These are phyloP conservation scores for Pseudachorutes palmiensis DNA, from an alignment of 1,140 invertebrate species.

Conservation along the genomic window DNA sequence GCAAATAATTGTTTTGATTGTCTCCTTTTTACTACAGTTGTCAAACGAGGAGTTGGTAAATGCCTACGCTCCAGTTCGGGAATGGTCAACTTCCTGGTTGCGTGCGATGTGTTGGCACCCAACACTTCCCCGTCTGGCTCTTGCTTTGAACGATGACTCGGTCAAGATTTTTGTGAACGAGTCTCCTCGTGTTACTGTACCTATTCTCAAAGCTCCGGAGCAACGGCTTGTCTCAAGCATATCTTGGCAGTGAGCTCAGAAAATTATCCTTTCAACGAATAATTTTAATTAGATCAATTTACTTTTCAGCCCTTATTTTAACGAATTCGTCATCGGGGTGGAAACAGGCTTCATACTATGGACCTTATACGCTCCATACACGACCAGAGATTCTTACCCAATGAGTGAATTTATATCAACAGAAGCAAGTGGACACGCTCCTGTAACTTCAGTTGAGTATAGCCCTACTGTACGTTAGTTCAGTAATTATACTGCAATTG, in stretches of 20 bases:
- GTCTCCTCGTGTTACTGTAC: constrained; percentile 47
- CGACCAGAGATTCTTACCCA: constrained; percentile 32
- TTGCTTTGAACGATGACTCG: constrained; percentile 73
- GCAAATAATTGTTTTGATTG: not conserved
- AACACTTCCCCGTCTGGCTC: constrained; percentile 66
- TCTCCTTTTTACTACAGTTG: constrained; percentile 17
- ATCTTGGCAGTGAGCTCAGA: constrained; percentile 56
- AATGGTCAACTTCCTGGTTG: constrained; percentile 54
- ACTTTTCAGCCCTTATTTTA: constrained; percentile 59
- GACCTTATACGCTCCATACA: constrained; percentile 68
- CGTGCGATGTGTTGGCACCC: constrained; percentile 77
- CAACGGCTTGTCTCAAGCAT: constrained; percentile 72
- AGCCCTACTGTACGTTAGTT: constrained; percentile 51
- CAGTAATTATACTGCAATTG: not conserved
- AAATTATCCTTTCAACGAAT: not conserved
- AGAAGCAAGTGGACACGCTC: constrained; percentile 55
- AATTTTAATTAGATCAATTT: constrained; percentile 25
- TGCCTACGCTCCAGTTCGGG: constrained; percentile 37
- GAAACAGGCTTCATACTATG: constrained; percentile 72
- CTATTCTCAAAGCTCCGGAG: constrained; percentile 63
- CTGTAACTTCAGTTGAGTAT: constrained; percentile 75
- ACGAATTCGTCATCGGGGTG: constrained; percentile 76
- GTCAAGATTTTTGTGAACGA: constrained; percentile 65
- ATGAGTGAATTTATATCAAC: constrained; percentile 52
- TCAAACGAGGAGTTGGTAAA: constrained; percentile 22